Evolutionary conservation across 2,113 vertebrate genomes (phyloP), one percentile per base, ranked within the genome.

Genomic region (Aviceda subcristata): DNA sequence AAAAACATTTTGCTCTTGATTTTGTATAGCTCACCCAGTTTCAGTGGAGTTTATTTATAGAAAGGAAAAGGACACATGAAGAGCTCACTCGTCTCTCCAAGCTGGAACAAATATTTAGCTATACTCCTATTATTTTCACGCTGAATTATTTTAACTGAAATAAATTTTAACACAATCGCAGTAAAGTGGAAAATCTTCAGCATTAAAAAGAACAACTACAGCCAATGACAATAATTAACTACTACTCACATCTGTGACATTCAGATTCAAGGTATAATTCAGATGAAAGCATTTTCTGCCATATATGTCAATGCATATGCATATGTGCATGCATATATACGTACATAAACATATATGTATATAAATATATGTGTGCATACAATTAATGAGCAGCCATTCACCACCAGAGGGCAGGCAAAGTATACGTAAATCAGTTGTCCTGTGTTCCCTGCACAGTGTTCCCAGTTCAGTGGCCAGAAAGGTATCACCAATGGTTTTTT

Each of bases 341-440:
- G 5, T 51, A 20, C 3, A 39, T 17, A 5, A 15, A 4, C 2
- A 16, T 18, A 12, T 21, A 8, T 12, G 3, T n/a, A 12, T 30
- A 10, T 21, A 60, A 29, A 63, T 32, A 7, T 4, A 11, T 27
- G 0, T 18, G 26, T 26, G 6, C 36, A 45, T 30, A 15, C 21
- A 63, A 81, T 36, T 57, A 55, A 81, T 30, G 45, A 68, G 13
- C 56, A 66, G 32, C 36, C 60, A 26, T 62, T 64, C 39, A 41
- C 92, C 97, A 95, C 85, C 73, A 98, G 97, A 94, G 96, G 97
- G 97, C 97, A 97, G 89, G 82, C 87, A 64, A 51, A 91, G 92
- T 68, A 95, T 92, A 43, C 3, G 7, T 39, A 88, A 88, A 81
- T 78, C 59, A 26, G 26, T 60, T 78, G 27, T 91, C 60, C 46